These are phyloP conservation scores for Mustelus asterias DNA, from an alignment of 2,113 vertebrate genomes.

Conservation along the genomic window DNA sequence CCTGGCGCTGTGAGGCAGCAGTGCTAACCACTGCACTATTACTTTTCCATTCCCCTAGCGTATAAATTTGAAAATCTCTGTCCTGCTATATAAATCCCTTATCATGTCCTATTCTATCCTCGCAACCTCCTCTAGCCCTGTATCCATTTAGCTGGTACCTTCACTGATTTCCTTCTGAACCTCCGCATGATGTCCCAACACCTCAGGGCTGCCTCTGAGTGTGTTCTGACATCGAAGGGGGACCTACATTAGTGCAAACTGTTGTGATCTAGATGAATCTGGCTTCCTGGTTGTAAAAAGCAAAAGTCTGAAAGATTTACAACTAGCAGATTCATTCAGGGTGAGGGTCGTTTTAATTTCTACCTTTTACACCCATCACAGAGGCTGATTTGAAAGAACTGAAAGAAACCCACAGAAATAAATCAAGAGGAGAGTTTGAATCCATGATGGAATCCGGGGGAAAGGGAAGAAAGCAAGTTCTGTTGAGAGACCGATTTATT, in stretches of 20 bases:
- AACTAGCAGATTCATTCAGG: background rate
- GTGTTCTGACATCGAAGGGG: no score
- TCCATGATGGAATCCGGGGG: background rate
- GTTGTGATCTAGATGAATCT: background rate
- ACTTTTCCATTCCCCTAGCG: background rate
- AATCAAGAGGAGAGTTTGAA: background rate
- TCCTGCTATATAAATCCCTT: background rate
- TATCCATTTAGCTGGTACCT: background rate
- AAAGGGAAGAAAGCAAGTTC: background rate
- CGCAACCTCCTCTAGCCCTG: background rate
- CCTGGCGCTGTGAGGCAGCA: no score
- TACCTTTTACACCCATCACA: background rate
- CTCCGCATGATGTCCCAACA: background rate
- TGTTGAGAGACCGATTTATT: background rate
- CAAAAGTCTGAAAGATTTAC: no score
- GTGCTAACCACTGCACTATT: background rate
- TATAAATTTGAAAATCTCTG: background rate
- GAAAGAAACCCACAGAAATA: background rate
- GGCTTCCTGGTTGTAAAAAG: background rate
- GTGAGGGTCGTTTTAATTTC: background rate
- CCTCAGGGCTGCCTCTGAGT: background rate
- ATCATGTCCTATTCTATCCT: background rate
- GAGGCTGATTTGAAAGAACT: background rate
- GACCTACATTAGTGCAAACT: background rate
- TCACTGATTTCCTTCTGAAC: background rate